These are phyloP conservation scores for Malaclemys terrapin DNA, from an alignment of 2,113 vertebrate species.

Conservation along the genomic window DNA sequence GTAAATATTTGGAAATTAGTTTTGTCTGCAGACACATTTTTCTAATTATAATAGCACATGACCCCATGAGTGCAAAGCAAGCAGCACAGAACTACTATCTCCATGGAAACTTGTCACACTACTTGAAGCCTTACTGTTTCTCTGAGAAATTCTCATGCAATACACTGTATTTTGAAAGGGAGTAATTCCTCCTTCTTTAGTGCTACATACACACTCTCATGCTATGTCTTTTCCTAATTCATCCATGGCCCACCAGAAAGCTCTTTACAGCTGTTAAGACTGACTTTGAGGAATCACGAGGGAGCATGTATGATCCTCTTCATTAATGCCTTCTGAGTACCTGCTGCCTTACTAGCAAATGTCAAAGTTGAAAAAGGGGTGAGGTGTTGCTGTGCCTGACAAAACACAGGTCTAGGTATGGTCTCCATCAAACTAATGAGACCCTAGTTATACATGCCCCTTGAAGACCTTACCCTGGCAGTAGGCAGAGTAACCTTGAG, in stretches of 20 bases:
- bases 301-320: background rate
- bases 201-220: background rate
- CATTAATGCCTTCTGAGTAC: background rate
- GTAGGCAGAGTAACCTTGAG: background rate
- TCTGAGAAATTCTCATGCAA: background rate
- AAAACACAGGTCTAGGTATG: background rate
- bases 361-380: background rate
- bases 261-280: background rate
- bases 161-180: background rate
- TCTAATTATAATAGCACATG: background rate
- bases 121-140: background rate
- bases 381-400: background rate
- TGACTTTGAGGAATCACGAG: background rate
- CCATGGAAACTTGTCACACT: background rate
- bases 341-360: background rate
- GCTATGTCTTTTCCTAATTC: background rate
- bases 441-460: background rate
- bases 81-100: accelerated
- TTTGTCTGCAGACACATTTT: background rate
- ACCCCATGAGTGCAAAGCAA: background rate
- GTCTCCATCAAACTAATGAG: background rate
- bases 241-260: background rate
- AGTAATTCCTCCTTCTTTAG: background rate
- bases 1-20: background rate
- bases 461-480: background rate